A percentile compares a stretch with the other conserved stretches of the same genome.
Conservation (phyloP, 2,888 invertebrate genomes). For the Rhimphoctona megacephalus region DNA sequence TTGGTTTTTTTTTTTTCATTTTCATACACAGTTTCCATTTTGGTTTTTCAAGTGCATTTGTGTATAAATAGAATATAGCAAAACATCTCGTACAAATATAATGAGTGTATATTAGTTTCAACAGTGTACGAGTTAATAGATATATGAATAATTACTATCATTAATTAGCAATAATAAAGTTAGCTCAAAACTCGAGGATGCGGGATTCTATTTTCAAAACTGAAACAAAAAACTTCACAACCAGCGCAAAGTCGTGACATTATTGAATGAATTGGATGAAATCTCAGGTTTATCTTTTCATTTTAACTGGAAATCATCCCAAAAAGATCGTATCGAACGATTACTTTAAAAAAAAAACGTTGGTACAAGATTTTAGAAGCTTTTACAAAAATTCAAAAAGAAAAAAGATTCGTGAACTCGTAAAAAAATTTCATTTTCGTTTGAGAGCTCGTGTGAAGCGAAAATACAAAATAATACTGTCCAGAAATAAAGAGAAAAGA, state of each 20-base stretch:
- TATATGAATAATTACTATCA: constrained; percentile 14
- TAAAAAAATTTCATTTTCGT: not conserved
- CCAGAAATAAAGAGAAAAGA: not conserved
- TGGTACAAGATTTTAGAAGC: not conserved
- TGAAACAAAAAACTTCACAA: constrained; percentile 33
- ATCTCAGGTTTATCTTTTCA: not conserved
- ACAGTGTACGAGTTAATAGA: constrained; percentile 31
- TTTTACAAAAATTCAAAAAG: not conserved
- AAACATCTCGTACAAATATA: constrained; percentile 78
- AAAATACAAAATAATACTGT: constrained; percentile 58
- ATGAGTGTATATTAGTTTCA: constrained; percentile 67
- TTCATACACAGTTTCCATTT: constrained; percentile 22
- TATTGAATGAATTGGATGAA: not conserved
- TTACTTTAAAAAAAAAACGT: not conserved
- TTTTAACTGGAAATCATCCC: not conserved
- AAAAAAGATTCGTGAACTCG: not conserved
- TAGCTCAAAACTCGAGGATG: not conserved
- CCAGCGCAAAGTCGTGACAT: constrained; percentile 48
- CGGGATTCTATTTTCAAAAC: not conserved
- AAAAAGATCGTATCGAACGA: not conserved
- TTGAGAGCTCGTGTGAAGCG: not conserved
- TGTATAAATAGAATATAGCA: constrained; percentile 75
- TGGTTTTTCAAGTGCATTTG: not conserved
- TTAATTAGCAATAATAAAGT: constrained; percentile 23
- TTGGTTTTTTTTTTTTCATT: constrained; percentile 26